phyloP scores from a whole-genome alignment of 2,113 vertebrate species.

The Chaetodon auriga region DNA sequence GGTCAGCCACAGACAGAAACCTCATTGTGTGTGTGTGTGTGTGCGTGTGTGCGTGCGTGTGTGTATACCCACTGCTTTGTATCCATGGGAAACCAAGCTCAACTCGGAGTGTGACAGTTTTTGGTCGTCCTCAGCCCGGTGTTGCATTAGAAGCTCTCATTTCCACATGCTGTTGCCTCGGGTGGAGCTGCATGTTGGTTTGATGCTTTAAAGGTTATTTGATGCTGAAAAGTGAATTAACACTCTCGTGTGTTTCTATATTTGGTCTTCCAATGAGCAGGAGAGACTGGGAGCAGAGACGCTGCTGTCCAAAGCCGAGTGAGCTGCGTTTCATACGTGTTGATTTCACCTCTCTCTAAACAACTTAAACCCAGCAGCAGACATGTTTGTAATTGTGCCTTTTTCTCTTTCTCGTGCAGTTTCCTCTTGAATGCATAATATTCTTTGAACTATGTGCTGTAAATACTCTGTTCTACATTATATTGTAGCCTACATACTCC shows the following conservation, averaged over 20 bases:
- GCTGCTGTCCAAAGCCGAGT: background rate
- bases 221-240: background rate
- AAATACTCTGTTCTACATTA: no score
- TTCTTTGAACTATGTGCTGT: no score
- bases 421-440: no score
- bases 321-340: background rate
- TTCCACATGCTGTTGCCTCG: background rate
- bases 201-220: background rate
- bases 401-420: no score
- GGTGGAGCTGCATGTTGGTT: slow-evolving; percentile 12
- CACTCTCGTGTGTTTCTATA: background rate
- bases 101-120: background rate
- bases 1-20: background rate
- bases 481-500: no score
- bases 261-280: background rate
- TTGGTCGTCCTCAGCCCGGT: background rate
- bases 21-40: background rate
- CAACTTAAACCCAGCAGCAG: no score
- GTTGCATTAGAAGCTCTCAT: background rate
- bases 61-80: background rate
- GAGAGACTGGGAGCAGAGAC: background rate
- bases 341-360: background rate
- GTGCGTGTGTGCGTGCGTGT: background rate
- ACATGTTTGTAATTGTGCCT: no score
- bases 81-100: background rate